Evolutionary conservation across 2,888 invertebrate genomes (phyloP).

Genomic region (Eilema caniola): DNA sequence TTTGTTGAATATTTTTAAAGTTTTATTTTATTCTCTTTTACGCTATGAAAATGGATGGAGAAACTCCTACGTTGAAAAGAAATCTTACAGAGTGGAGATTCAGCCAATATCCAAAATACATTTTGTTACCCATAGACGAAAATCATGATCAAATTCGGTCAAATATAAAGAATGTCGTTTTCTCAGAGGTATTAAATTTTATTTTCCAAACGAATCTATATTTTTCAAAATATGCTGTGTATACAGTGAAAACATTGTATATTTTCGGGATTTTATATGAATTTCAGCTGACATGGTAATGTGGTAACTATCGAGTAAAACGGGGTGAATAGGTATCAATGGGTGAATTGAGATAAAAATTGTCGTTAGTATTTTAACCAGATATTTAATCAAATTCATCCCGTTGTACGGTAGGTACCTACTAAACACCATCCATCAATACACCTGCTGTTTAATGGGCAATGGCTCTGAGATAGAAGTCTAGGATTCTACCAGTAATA

Average conservation of each 20-base stretch:
- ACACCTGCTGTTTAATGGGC: no score
- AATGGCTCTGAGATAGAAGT: no score
- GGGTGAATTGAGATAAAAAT: no score
- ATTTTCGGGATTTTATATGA: neutral
- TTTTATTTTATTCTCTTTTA: constrained; percentile 28
- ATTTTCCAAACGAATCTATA: neutral
- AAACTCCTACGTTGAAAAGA: constrained; percentile 67
- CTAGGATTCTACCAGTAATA: no score
- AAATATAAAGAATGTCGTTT: constrained; percentile 86
- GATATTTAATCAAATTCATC: no score
- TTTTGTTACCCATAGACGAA: constrained; percentile 86
- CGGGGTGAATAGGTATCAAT: no score
- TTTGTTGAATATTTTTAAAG: constrained; percentile 34
- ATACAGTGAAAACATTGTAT: neutral
- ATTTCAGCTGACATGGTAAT: neutral
- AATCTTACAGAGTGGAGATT: constrained; percentile 83
- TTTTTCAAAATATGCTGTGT: neutral
- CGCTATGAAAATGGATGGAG: constrained; percentile 80
- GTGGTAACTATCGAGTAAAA: no score
- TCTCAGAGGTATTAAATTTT: constrained; percentile 81
- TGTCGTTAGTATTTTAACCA: no score
- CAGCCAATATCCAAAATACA: constrained; percentile 81
- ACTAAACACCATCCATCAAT: no score
- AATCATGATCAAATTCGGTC: constrained; percentile 83
- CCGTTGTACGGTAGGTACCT: no score